These are phyloP conservation scores for Drymonia ruficornis DNA, from an alignment of 2,888 invertebrate species.

Conservation along the genomic window DNA sequence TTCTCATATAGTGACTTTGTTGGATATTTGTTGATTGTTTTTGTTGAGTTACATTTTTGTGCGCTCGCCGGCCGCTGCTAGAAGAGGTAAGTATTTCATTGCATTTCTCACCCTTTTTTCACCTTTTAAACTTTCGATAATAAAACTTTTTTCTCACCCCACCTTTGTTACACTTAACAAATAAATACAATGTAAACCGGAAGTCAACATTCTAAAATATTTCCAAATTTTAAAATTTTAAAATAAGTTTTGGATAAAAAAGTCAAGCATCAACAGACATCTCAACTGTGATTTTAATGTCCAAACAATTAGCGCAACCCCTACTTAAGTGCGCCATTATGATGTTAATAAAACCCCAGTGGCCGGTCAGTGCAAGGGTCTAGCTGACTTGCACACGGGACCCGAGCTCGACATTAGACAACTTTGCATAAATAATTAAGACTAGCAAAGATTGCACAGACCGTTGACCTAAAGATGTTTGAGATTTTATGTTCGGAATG, in stretches of 20 bases:
- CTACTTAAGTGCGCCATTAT: constrained; percentile 56
- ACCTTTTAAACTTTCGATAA: neutral
- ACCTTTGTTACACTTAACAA: neutral
- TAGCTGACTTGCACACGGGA: constrained; percentile 62
- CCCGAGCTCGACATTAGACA: constrained; percentile 65
- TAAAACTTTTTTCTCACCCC: constrained; percentile 19
- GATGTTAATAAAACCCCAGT: constrained; percentile 59
- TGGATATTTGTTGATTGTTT: constrained; percentile 73
- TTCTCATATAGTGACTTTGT: constrained; percentile 69
- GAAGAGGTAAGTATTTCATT: constrained; percentile 59
- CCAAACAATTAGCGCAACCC: constrained; percentile 60
- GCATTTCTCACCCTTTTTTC: constrained; percentile 3
- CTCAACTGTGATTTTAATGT: constrained; percentile 34
- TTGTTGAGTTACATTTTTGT: constrained; percentile 58
- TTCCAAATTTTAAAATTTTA: constrained; percentile 19
- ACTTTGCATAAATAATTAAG: constrained; percentile 75
- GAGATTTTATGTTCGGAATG: neutral
- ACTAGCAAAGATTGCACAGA: constrained; percentile 48
- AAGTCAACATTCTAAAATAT: constrained; percentile 18
- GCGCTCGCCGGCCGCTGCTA: constrained; percentile 44
- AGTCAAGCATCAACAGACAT: neutral
- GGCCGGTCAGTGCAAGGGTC: constrained; percentile 51
- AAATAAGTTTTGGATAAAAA: constrained; percentile 26
- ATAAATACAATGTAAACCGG: constrained; percentile 14
- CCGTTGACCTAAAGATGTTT: constrained; percentile 48